phyloP scores from a whole-genome alignment of 1,140 invertebrate genomes.

The Melipona quadrifasciata region DNA sequence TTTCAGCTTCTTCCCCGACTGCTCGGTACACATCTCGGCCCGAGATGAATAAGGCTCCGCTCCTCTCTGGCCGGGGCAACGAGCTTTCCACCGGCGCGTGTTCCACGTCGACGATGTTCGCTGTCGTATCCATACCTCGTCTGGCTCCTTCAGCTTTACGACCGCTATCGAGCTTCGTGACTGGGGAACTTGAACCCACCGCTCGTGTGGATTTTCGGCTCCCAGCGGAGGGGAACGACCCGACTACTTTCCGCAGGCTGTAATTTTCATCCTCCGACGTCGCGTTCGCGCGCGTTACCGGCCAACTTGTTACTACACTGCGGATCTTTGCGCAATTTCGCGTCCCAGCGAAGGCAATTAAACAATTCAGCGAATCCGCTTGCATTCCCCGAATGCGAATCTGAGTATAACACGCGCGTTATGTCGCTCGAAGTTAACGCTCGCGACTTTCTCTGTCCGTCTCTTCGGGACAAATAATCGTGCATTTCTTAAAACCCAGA shows the following conservation, averaged over 20 bases:
- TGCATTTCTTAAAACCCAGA: too few species aligned
- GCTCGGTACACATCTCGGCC: constrained; percentile 23
- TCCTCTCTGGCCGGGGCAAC: constrained; percentile 3
- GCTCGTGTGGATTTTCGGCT: constrained; percentile 60
- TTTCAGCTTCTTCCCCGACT: constrained; percentile 36
- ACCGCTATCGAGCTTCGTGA: constrained; percentile 62
- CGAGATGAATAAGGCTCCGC: constrained; percentile 21
- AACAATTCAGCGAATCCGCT: too few species aligned
- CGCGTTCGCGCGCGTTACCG: neutral
- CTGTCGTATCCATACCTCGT: constrained; percentile 60
- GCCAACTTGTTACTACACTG: too few species aligned
- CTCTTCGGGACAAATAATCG: too few species aligned
- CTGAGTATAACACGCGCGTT: too few species aligned
- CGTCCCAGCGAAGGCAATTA: too few species aligned
- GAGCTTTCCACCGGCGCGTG: constrained; percentile 15
- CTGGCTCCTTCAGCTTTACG: constrained; percentile 57
- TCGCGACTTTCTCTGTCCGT: too few species aligned
- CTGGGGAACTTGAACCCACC: constrained; percentile 51
- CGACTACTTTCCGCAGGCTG: constrained; percentile 23
- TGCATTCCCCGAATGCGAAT: too few species aligned
- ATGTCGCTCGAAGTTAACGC: too few species aligned
- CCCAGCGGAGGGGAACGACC: constrained; percentile 46
- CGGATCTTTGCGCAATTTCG: too few species aligned
- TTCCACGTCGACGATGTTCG: constrained; percentile 61
- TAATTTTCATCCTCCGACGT: constrained; percentile 32